Evolutionary conservation across 2,888 invertebrate species (phyloP).

Genomic region (Torymus tubicola): DNA sequence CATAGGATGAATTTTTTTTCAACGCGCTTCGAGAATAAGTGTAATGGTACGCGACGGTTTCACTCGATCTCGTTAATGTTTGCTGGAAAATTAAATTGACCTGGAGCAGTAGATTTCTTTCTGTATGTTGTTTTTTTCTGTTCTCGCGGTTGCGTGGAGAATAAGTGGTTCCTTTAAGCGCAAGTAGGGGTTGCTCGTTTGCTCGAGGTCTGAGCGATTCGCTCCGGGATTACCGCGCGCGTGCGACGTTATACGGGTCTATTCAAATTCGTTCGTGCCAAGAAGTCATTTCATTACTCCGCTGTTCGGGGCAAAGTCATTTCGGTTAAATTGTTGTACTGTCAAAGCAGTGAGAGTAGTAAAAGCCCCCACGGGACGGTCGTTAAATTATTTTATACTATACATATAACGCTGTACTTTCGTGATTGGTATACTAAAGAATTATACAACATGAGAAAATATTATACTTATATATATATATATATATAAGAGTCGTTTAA

Average conservation of each 20-base stretch:
- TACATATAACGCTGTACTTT: no score
- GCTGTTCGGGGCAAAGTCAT: neutral
- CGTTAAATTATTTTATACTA: no score
- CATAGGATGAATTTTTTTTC: neutral
- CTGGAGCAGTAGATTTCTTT: no score
- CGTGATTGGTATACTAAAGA: no score
- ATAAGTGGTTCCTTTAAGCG: constrained; percentile 28
- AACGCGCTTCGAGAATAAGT: neutral
- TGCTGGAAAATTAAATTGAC: constrained; percentile 38
- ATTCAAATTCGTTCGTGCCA: constrained; percentile 22
- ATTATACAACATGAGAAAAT: no score
- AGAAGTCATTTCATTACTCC: neutral
- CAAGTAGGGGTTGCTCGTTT: neutral
- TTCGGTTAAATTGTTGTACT: neutral
- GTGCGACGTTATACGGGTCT: neutral
- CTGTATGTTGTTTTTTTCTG: neutral
- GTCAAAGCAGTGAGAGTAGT: neutral
- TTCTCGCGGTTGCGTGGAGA: neutral
- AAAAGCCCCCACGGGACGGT: neutral
- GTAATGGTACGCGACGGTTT: neutral
- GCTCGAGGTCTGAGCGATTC: constrained; percentile 16
- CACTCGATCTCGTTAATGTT: constrained; percentile 12
- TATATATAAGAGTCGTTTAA: no score
- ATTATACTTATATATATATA: no score
- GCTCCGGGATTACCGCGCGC: neutral